phyloP scores from a whole-genome alignment of 2,888 invertebrate species.

The Parnassius glacialis region DNA sequence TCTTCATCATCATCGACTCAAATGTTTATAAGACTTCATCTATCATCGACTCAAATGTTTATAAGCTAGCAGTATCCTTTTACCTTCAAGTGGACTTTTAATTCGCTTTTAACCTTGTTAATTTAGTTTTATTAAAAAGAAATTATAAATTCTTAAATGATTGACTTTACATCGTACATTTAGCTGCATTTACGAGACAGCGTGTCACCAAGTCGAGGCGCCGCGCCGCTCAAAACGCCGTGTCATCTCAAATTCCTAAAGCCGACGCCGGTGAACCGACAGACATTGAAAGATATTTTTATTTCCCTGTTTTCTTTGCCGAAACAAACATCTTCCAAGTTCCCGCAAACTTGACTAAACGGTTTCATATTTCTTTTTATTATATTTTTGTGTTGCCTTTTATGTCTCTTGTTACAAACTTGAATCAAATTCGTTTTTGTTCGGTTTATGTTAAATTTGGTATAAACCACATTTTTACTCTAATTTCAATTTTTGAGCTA shows the following conservation, averaged over 20 bases:
- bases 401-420: background rate
- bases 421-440: background rate
- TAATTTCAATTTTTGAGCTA: no score
- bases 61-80: no score
- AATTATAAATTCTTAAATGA: no score
- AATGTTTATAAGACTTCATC: no score
- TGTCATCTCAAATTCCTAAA: background rate
- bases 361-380: constrained; percentile 10
- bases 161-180: background rate
- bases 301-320: constrained; percentile 2
- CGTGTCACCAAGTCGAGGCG: background rate
- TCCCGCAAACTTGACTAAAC: background rate
- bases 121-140: no score
- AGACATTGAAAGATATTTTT: constrained; percentile 7
- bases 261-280: background rate
- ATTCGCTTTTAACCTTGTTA: no score
- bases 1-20: no score
- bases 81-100: no score
- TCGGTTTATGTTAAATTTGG: background rate
- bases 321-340: background rate
- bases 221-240: background rate
- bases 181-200: background rate
- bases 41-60: no score
- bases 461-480: no score
- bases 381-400: background rate